Conservation (phyloP, 2,888 invertebrate genomes). For the Eucera pruinosa region DNA sequence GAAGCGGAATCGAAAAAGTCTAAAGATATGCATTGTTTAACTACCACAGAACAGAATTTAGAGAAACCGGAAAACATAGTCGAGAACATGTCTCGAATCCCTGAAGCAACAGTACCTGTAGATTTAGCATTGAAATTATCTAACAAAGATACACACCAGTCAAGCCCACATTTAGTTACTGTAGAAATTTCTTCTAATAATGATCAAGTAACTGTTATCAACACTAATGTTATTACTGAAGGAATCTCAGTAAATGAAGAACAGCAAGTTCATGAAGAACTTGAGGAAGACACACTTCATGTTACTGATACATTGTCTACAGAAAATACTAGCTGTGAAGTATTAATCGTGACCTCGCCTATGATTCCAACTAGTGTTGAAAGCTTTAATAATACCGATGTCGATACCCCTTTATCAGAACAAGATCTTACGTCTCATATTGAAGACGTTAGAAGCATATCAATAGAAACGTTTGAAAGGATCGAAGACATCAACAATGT, state of each 20-base stretch:
- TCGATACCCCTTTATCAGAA: not conserved
- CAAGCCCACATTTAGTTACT: slow-evolving; percentile 26
- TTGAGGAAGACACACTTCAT: not conserved
- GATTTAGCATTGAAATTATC: not conserved
- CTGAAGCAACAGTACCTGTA: not conserved
- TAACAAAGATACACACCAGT: slow-evolving; percentile 11
- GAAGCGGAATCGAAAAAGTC: not conserved
- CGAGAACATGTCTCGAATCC: not conserved
- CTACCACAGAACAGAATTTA: not conserved
- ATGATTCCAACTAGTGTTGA: not conserved
- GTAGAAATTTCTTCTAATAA: slow-evolving; percentile 44
- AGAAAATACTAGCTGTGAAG: not conserved
- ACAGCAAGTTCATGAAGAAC: not conserved
- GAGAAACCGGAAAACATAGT: not conserved
- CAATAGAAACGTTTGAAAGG: slow-evolving; percentile 40
- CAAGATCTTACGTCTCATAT: slow-evolving; percentile 17
- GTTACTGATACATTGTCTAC: not conserved
- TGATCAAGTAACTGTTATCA: slow-evolving; percentile 39
- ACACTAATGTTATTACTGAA: not conserved
- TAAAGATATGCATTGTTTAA: too few relatives aligned
- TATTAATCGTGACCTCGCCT: not conserved
- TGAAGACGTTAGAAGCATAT: slow-evolving; percentile 53
- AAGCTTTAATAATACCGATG: not conserved
- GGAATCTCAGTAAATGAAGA: not conserved
- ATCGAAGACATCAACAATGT: slow-evolving; percentile 10